These are phyloP conservation scores for Platalea minor DNA, from an alignment of 2,797 vertebrate species.

Conservation along the genomic window DNA sequence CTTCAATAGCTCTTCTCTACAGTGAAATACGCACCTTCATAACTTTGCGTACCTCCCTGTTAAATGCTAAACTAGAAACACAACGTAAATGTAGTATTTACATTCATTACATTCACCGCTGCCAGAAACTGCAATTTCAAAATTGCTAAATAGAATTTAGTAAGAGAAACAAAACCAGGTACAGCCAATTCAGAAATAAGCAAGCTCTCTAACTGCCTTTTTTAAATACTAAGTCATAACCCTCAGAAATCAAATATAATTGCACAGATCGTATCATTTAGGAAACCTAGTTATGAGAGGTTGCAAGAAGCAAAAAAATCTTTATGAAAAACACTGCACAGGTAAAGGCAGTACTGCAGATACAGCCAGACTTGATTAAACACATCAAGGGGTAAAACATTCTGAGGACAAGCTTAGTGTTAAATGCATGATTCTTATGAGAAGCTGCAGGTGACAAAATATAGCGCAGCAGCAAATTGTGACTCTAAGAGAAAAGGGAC, in stretches of 20 bases:
- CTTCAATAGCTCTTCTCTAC: neutral
- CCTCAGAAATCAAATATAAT: slow-evolving; percentile 26
- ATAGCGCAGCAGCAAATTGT: neutral
- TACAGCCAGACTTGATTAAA: neutral
- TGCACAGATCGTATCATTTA: neutral
- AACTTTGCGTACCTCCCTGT: neutral
- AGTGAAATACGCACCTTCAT: neutral
- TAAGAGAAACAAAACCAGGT: neutral
- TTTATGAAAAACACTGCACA: neutral
- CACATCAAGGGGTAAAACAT: neutral
- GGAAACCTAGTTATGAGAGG: neutral
- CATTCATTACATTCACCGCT: neutral
- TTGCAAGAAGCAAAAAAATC: neutral
- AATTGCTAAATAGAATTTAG: neutral
- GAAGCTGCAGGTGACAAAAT: neutral
- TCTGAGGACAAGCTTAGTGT: neutral
- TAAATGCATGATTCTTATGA: neutral
- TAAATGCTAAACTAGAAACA: neutral
- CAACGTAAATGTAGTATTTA: neutral
- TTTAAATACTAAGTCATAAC: neutral
- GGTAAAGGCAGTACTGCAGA: neutral
- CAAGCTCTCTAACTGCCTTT: neutral
- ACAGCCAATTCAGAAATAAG: neutral
- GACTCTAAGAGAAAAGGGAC: neutral
- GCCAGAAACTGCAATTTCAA: neutral